phyloP scores from a whole-genome alignment of 2,113 vertebrate species.

The Phaethon lepturus region DNA sequence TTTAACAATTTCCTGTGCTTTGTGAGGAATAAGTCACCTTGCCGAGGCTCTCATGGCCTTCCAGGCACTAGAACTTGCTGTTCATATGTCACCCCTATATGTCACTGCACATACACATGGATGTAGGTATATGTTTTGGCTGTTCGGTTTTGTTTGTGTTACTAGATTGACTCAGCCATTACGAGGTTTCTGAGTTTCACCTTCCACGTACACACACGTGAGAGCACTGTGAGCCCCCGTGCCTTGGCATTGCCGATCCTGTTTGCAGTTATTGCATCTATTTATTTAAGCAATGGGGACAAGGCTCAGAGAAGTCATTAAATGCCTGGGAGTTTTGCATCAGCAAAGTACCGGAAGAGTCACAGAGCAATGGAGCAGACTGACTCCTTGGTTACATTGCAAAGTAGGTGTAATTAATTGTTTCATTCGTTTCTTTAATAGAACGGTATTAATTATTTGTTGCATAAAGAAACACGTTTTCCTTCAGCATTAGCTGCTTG shows the following conservation, averaged over 20 bases:
- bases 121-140: neutral
- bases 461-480: neutral
- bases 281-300: neutral
- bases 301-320: neutral
- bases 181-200: neutral
- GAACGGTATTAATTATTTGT: neutral
- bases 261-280: neutral
- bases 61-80: slow-evolving; percentile 18
- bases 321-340: neutral
- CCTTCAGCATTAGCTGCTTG: neutral
- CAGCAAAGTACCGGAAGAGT: neutral
- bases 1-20: neutral
- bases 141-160: neutral
- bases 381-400: neutral
- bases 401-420: neutral
- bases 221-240: neutral
- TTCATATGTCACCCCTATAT: neutral
- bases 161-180: neutral
- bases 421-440: neutral
- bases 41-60: neutral
- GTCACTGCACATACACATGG: neutral
- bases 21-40: neutral
- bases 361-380: neutral
- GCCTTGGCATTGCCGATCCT: neutral
- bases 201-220: accelerated